phyloP scores from a whole-genome alignment of 2,113 vertebrate species.

The human region GRCh38 chr3:194729501-194730000 shows the following conservation, averaged over 20 bases:
- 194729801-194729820: neutral
- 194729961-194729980: neutral
- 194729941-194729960: neutral
- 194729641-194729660: fast-evolving
- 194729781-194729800: neutral
- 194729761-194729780: conserved; percentile 11
- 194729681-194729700: neutral
- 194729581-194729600: neutral
- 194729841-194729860: neutral
- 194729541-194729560: neutral
- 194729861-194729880: neutral
- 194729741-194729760: neutral
- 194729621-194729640: too few species aligned
- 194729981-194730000: neutral
- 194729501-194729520: neutral
- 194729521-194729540: neutral
- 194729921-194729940: neutral
- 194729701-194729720: neutral
- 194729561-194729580: neutral
- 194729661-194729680: neutral
- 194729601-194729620: too few species aligned
- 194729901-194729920: conserved; percentile 23
- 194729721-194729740: neutral
- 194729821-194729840: neutral
- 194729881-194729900: neutral